phyloP scores from a whole-genome alignment of 2,888 invertebrate genomes.

The Hemaris fuciformis region DNA sequence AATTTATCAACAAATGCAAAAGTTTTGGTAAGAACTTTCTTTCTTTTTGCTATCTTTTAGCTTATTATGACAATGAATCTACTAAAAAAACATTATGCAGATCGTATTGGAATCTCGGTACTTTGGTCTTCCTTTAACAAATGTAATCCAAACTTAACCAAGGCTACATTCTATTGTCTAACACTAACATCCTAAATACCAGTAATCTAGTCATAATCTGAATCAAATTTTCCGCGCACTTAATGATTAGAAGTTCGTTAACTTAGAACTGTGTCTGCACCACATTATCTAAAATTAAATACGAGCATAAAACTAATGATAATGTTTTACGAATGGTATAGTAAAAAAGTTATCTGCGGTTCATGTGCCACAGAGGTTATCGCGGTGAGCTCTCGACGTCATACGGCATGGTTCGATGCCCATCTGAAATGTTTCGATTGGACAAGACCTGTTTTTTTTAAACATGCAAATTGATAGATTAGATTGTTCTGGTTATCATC shows the following conservation, averaged over 20 bases:
- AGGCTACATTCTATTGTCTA: too few relatives aligned
- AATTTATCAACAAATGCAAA: too few relatives aligned
- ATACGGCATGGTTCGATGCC: slow-evolving; percentile 37
- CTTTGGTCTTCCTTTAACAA: too few relatives aligned
- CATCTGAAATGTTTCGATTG: slow-evolving; percentile 17
- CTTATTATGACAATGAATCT: too few relatives aligned
- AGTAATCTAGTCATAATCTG: too few relatives aligned
- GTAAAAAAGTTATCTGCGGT: slow-evolving; percentile 21
- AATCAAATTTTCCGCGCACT: neutral
- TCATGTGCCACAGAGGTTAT: slow-evolving; percentile 26
- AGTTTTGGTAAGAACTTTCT: too few relatives aligned
- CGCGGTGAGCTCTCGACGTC: slow-evolving; percentile 20
- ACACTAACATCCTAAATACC: too few relatives aligned
- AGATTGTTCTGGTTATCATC: neutral
- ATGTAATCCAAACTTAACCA: too few relatives aligned
- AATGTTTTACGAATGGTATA: neutral
- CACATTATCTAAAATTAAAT: neutral
- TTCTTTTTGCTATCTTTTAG: too few relatives aligned
- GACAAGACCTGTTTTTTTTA: neutral
- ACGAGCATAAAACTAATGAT: neutral
- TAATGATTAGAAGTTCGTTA: neutral
- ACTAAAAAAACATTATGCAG: too few relatives aligned
- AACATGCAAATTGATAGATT: neutral
- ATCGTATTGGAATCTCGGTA: too few relatives aligned
- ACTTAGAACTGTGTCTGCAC: neutral